A percentile compares a stretch with the other conserved stretches of the same genome.
Conservation (phyloP, 2,113 vertebrate species). For the Notechis scutatus region DNA sequence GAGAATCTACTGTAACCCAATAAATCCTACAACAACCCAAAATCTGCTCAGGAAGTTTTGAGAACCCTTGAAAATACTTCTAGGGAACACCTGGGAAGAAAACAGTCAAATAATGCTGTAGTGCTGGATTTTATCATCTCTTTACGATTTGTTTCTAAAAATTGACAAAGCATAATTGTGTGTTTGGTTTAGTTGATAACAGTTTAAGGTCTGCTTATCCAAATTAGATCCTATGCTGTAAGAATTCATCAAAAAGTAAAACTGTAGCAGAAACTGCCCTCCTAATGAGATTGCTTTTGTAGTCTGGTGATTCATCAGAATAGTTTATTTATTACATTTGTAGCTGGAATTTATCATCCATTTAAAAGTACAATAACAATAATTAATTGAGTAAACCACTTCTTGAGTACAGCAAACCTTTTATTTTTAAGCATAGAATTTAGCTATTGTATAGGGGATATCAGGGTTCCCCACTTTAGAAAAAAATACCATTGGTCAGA, state of each 20-base stretch:
- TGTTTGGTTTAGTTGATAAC: not conserved
- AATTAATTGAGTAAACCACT: not conserved
- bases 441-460: not conserved
- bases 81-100: not conserved
- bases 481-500: not conserved
- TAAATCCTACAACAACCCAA: not conserved
- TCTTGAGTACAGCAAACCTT: not conserved
- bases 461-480: not conserved
- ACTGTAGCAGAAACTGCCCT: not conserved
- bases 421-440: not conserved
- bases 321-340: not conserved
- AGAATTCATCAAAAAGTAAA: constrained; percentile 1
- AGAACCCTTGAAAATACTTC: not conserved
- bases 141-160: not conserved
- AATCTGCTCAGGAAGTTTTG: not conserved
- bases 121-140: not conserved
- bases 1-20: not conserved
- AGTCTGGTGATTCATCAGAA: not conserved
- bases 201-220: constrained; percentile 14
- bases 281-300: not conserved
- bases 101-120: not conserved
- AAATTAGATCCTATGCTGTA: not conserved
- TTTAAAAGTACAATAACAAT: not conserved
- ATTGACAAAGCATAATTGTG: not conserved
- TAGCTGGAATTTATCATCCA: not conserved